phyloP scores from a whole-genome alignment of 2,797 vertebrate species.

The Coreius guichenoti region DNA sequence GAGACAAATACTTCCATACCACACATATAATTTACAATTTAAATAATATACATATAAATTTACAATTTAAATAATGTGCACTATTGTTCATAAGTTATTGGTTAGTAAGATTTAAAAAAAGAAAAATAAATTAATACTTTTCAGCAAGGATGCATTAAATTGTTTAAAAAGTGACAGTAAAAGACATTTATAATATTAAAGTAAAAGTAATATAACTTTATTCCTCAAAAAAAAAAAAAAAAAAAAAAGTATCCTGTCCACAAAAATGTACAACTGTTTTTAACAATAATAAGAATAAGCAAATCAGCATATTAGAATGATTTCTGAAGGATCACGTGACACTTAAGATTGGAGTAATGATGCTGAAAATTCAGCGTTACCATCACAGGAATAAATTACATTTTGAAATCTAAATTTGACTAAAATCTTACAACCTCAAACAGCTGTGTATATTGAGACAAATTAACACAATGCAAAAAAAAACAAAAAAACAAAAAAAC shows the following conservation, averaged over 20 bases:
- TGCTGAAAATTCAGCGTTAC: neutral
- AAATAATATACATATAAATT: neutral
- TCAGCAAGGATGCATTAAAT: neutral
- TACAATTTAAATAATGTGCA: neutral
- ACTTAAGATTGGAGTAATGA: neutral
- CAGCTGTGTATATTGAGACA: no score
- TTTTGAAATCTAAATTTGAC: neutral
- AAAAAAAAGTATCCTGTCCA: no score
- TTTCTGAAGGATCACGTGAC: neutral
- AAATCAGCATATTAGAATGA: neutral
- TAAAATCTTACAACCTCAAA: neutral
- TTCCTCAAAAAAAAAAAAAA: no score
- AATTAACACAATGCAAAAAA: no score
- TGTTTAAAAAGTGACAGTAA: no score
- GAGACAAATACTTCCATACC: neutral
- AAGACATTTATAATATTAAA: no score
- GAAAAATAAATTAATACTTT: neutral
- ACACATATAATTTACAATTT: neutral
- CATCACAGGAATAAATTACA: neutral
- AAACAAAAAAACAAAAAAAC: no score
- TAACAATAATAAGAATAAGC: neutral
- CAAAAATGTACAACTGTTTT: no score
- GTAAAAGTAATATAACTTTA: no score
- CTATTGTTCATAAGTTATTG: neutral
- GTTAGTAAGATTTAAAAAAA: neutral